These are phyloP conservation scores for Morpho helenor DNA, from an alignment of 2,888 invertebrate genomes.

Conservation along the genomic window DNA sequence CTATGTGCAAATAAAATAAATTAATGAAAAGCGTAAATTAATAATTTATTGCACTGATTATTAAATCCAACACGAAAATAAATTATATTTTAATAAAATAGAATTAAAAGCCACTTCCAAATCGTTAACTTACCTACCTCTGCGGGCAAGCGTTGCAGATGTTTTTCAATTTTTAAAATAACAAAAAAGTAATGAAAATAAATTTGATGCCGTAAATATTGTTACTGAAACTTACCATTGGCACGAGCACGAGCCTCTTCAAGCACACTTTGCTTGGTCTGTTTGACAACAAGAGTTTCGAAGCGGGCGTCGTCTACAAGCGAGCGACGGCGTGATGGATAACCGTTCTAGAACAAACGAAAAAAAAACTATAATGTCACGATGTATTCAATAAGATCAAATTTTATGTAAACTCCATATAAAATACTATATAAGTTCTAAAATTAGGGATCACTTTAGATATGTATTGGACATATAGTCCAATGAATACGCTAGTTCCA, in stretches of 20 bases:
- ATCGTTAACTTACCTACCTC: no score
- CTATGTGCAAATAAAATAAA: no score
- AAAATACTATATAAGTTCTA: no score
- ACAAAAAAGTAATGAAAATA: constrained; percentile 9
- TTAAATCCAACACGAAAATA: no score
- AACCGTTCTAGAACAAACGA: constrained; percentile 91
- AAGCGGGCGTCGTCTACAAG: constrained; percentile 98
- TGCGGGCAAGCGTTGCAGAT: background rate
- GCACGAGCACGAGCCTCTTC: constrained; percentile 94
- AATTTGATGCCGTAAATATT: background rate
- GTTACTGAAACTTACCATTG: constrained; percentile 81
- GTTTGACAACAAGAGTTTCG: constrained; percentile 96
- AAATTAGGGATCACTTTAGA: no score
- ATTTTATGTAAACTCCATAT: no score
- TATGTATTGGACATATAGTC: no score
- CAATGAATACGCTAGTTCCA: background rate
- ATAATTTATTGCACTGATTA: background rate
- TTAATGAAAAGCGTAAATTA: background rate
- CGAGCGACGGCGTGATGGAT: constrained; percentile 95
- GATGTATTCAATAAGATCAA: no score
- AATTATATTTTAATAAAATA: background rate
- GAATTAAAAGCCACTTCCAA: no score
- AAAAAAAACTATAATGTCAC: constrained; percentile 37
- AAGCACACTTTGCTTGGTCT: constrained; percentile 94
- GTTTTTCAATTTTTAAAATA: background rate